These are phyloP conservation scores for Microctenopoma steveboyesi DNA, from an alignment of 2,797 vertebrate species.

Conservation along the genomic window DNA sequence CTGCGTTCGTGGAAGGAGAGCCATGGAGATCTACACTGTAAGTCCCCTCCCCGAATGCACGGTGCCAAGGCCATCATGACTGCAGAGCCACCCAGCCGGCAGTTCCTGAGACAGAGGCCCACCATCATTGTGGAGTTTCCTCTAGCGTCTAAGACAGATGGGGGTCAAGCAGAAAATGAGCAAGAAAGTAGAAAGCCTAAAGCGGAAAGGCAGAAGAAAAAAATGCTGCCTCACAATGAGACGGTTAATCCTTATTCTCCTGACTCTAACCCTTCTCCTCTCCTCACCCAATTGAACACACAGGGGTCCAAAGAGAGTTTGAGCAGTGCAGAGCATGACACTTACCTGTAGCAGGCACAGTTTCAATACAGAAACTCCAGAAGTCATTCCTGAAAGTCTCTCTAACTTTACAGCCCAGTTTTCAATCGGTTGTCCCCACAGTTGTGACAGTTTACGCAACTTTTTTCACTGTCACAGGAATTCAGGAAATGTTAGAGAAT, in stretches of 20 bases:
- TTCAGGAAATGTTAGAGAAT: background rate
- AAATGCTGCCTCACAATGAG: background rate
- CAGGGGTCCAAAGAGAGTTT: slow-evolving; percentile 89
- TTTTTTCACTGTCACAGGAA: background rate
- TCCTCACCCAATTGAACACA: slow-evolving; percentile 43
- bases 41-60: slow-evolving; percentile 92
- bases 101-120: slow-evolving; percentile 87
- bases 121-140: slow-evolving; percentile 87
- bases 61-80: slow-evolving; percentile 94
- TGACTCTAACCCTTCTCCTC: slow-evolving; percentile 37
- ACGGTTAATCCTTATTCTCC: slow-evolving; percentile 53
- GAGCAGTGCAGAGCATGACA: slow-evolving; percentile 91
- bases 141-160: background rate
- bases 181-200: slow-evolving; percentile 37
- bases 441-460: no score
- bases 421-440: background rate
- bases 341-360: slow-evolving; percentile 88
- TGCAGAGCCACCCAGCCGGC: slow-evolving; percentile 86
- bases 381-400: slow-evolving; percentile 19
- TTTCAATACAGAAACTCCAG: slow-evolving; percentile 9
- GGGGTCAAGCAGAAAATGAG: slow-evolving; percentile 4
- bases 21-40: slow-evolving; percentile 89
- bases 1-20: slow-evolving; percentile 92
- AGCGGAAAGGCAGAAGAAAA: slow-evolving; percentile 47
- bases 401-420: background rate